Conservation (phyloP, 2,113 vertebrate species). For the Eonycteris spelaea region DNA sequence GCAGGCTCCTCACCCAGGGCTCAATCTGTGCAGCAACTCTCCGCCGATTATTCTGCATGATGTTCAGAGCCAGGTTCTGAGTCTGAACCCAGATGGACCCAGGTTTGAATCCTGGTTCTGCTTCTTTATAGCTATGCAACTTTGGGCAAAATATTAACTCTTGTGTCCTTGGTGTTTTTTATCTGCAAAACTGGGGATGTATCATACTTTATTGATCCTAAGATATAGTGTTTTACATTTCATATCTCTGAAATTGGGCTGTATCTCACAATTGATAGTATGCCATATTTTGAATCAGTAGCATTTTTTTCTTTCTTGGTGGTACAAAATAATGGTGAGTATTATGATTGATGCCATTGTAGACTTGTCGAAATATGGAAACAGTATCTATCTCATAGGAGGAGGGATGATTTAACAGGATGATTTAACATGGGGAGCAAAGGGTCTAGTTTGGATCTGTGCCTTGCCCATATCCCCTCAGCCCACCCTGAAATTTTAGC, state of each 20-base stretch:
- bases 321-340: neutral
- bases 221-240: neutral
- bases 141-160: neutral
- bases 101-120: neutral
- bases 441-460: neutral
- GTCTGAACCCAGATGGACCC: neutral
- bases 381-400: neutral
- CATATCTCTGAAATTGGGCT: neutral
- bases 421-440: neutral
- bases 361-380: neutral
- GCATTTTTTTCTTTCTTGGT: neutral
- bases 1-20: too few species aligned
- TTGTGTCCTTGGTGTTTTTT: neutral
- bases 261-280: neutral
- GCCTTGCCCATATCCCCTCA: neutral
- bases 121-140: neutral
- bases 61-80: neutral
- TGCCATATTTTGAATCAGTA: neutral
- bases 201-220: neutral
- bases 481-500: neutral
- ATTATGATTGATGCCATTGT: neutral
- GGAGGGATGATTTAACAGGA: neutral
- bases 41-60: neutral
- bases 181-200: neutral
- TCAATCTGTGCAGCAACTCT: neutral